These are phyloP conservation scores for Caradrina clavipalpis DNA, from an alignment of 2,888 invertebrate species.

Conservation along the genomic window DNA sequence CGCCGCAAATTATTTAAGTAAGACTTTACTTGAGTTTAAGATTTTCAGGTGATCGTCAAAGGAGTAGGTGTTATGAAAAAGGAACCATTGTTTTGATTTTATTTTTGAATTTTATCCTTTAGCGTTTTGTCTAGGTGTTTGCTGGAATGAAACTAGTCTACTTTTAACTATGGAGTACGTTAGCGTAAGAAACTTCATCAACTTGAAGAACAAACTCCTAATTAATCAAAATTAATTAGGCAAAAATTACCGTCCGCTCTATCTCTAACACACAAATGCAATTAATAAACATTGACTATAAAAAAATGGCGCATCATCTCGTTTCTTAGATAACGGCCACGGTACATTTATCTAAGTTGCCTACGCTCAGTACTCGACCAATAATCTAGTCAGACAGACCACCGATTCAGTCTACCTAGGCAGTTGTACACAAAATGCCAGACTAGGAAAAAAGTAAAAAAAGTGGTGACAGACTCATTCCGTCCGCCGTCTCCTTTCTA, in stretches of 20 bases:
- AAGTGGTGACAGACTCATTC: constrained; percentile 87
- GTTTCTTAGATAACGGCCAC: constrained; percentile 57
- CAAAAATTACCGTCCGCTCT: constrained; percentile 5
- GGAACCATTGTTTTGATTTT: constrained; percentile 25
- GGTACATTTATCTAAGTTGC: constrained; percentile 60
- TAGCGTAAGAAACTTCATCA: background rate
- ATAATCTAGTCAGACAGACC: constrained; percentile 62
- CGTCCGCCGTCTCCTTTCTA: constrained; percentile 88
- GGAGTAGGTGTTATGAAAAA: constrained; percentile 15
- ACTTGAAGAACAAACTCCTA: background rate
- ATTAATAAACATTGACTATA: constrained; percentile 47
- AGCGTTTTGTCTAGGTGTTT: background rate
- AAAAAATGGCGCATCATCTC: constrained; percentile 62
- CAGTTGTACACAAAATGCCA: constrained; percentile 74
- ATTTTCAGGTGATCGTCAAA: constrained; percentile 17
- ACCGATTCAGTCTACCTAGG: constrained; percentile 66
- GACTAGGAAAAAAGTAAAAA: constrained; percentile 90
- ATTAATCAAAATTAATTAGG: constrained; percentile 25
- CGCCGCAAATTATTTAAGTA: background rate
- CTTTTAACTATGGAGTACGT: background rate
- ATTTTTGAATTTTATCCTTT: background rate
- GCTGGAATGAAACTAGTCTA: background rate
- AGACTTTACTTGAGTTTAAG: background rate
- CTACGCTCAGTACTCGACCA: constrained; percentile 53
- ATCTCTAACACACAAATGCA: constrained; percentile 48